Evolutionary conservation across 2,113 vertebrate species (phyloP).

Genomic region (Melospiza georgiana): DNA sequence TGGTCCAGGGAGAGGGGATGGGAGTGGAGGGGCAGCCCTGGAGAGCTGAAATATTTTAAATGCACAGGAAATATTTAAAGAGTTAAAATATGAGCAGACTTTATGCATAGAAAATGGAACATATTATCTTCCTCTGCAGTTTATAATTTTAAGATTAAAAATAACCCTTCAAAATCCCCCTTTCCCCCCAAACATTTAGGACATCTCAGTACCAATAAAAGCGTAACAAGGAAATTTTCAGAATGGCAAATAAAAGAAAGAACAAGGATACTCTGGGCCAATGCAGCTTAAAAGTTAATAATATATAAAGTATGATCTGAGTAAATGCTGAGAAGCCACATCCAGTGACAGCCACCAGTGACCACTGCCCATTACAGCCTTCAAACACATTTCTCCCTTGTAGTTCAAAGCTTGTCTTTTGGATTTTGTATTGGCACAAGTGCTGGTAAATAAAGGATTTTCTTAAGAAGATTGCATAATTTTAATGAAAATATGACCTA

Average conservation of each 20-base stretch:
- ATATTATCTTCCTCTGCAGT: neutral
- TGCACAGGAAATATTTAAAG: neutral
- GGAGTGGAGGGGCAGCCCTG: neutral
- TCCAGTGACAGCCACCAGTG: neutral
- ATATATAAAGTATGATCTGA: neutral
- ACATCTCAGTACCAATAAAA: neutral
- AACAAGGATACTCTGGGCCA: neutral
- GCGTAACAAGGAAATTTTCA: neutral
- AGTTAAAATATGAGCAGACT: neutral
- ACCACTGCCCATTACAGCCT: neutral
- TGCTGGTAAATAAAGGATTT: neutral
- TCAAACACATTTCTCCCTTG: neutral
- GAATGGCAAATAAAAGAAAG: neutral
- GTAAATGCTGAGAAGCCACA: neutral
- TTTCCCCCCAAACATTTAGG: neutral
- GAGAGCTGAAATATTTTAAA: neutral
- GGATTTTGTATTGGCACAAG: neutral
- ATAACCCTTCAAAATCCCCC: neutral
- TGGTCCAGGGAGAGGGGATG: neutral
- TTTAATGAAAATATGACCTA: constrained; percentile 18
- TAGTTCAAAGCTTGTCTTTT: neutral
- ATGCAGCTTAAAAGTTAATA: neutral
- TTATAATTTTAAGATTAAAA: neutral
- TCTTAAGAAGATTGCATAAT: neutral
- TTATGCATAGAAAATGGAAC: neutral